Conservation (phyloP, 2,113 vertebrate genomes). For the Tapirus terrestris region DNA sequence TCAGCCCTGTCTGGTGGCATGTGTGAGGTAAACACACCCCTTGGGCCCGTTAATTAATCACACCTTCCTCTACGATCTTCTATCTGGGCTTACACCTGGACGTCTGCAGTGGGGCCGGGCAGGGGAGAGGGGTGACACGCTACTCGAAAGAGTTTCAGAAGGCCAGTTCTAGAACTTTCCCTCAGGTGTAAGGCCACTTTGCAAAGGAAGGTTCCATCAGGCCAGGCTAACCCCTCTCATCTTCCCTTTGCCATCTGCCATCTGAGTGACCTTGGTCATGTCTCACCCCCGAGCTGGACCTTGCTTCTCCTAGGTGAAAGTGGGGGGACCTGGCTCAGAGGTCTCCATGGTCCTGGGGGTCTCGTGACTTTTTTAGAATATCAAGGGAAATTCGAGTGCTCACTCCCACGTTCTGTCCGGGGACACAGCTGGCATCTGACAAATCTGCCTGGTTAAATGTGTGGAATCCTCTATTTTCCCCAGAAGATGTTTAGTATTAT, state of each 20-base stretch:
- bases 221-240: rapidly evolving
- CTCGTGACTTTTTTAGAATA: not conserved
- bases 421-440: not conserved
- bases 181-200: rapidly evolving
- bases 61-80: too few species aligned
- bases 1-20: not conserved
- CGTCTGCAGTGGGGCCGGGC: rapidly evolving
- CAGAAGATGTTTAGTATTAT: rapidly evolving
- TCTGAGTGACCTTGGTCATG: not conserved
- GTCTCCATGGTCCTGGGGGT: not conserved
- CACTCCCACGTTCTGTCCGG: rapidly evolving
- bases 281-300: not conserved
- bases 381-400: not conserved
- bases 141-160: too few species aligned
- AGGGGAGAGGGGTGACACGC: too few species aligned
- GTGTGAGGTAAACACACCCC: too few species aligned
- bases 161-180: not conserved
- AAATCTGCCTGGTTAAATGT: too few species aligned
- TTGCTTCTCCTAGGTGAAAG: not conserved
- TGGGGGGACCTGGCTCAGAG: not conserved
- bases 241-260: not conserved
- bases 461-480: rapidly evolving
- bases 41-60: not conserved
- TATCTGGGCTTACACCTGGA: not conserved
- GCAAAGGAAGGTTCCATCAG: not conserved